Percentiles rank a stretch among this genome's conserved stretches.
These are phyloP conservation scores for Pocillopora verrucosa DNA, from an alignment of 64 coral and sea anemone species.

Conservation along the genomic window DNA sequence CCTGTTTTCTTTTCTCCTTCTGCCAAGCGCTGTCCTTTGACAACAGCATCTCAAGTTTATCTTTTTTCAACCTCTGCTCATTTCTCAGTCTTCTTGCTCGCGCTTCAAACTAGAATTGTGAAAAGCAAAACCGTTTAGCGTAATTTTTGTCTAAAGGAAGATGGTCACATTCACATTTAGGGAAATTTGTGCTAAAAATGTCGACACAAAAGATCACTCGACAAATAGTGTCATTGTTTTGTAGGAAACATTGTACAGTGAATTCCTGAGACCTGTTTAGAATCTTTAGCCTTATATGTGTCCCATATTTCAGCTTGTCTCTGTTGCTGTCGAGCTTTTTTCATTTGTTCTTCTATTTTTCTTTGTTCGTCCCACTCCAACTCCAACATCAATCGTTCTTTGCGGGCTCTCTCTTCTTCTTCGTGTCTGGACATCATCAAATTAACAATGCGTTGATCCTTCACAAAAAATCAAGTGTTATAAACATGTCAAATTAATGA, in stretches of 20 bases:
- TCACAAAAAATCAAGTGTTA: neutral
- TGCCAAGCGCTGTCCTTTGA: constrained; percentile 76
- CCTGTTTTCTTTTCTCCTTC: constrained; percentile 77
- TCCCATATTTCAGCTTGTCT: constrained; percentile 62
- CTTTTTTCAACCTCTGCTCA: constrained; percentile 78
- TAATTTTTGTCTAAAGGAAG: no score
- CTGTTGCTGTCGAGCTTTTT: constrained; percentile 57
- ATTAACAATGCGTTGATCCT: constrained; percentile 92
- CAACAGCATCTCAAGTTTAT: constrained; percentile 61
- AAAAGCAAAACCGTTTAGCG: constrained; percentile 8
- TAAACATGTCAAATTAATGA: no score
- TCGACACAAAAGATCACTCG: no score
- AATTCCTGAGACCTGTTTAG: constrained; percentile 53
- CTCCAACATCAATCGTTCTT: constrained; percentile 70
- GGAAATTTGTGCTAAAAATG: neutral
- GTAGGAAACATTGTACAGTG: neutral
- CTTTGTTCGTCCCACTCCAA: constrained; percentile 80
- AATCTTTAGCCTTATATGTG: constrained; percentile 59
- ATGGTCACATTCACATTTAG: neutral
- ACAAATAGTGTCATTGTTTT: no score
- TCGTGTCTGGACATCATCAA: constrained; percentile 86
- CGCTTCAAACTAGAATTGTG: constrained; percentile 70
- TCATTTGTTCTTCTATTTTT: constrained; percentile 70
- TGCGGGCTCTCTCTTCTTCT: constrained; percentile 72
- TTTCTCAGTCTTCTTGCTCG: constrained; percentile 70